Evolutionary conservation across 1,140 invertebrate species (phyloP).

Genomic region (Caenorhabditis latens): DNA sequence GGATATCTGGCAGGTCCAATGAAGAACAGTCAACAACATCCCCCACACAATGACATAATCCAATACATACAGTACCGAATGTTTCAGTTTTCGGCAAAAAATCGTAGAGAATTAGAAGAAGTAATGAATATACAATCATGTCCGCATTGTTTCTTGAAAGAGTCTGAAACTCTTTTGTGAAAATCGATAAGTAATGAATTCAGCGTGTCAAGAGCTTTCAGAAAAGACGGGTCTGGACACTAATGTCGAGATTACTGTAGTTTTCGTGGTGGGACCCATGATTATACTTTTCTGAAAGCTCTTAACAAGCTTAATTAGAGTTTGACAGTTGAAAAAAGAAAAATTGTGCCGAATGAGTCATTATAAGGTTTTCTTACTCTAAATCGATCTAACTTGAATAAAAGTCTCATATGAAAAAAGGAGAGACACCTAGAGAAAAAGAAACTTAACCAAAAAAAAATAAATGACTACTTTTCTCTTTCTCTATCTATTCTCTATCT

Average conservation of each 20-base stretch:
- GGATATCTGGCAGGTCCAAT: background rate
- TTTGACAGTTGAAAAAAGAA: background rate
- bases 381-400: background rate
- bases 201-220: too few relatives aligned
- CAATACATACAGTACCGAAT: conserved; percentile 33
- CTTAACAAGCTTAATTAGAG: background rate
- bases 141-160: conserved; percentile 15
- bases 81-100: background rate
- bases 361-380: too few relatives aligned
- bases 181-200: too few relatives aligned
- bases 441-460: conserved; percentile 5
- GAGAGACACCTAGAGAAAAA: background rate
- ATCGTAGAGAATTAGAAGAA: conserved; percentile 11
- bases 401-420: background rate
- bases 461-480: conserved; percentile 12
- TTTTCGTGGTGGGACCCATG: too few relatives aligned
- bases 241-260: too few relatives aligned
- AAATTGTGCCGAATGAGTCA: too few relatives aligned
- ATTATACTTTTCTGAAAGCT: too few relatives aligned
- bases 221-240: too few relatives aligned
- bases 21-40: conserved; percentile 26
- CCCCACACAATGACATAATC: conserved; percentile 35
- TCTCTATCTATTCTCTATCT: background rate
- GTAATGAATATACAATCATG: conserved; percentile 45
- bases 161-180: too few relatives aligned